These are phyloP conservation scores for Diprion similis DNA, from an alignment of 1,140 invertebrate species.

Conservation along the genomic window DNA sequence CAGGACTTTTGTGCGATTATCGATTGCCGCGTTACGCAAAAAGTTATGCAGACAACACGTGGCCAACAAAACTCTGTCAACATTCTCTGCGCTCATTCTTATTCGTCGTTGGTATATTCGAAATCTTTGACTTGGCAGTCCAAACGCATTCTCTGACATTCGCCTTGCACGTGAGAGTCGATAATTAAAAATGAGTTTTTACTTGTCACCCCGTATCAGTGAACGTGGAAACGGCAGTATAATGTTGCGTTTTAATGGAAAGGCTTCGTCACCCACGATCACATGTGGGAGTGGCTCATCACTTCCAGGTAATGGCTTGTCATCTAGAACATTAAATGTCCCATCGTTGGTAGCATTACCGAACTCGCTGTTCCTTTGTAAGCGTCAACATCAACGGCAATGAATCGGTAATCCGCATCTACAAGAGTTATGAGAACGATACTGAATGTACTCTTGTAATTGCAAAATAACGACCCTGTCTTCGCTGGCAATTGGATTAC, in stretches of 20 bases:
- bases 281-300: constrained; percentile 33
- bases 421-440: constrained; percentile 54
- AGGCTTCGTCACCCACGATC: constrained; percentile 61
- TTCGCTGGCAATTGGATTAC: constrained; percentile 43
- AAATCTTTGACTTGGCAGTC: constrained; percentile 20
- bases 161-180: constrained; percentile 24
- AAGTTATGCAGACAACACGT: constrained; percentile 26
- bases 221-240: constrained; percentile 56
- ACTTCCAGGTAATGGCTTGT: constrained; percentile 36
- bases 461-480: constrained; percentile 54
- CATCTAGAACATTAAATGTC: constrained; percentile 29
- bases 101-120: constrained; percentile 24
- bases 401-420: constrained; percentile 39
- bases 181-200: constrained; percentile 29
- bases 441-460: constrained; percentile 60
- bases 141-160: constrained; percentile 26
- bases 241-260: constrained; percentile 52
- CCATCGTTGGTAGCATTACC: constrained; percentile 13
- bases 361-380: constrained; percentile 23
- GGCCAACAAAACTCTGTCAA: constrained; percentile 16
- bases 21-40: not conserved
- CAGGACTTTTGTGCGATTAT: not conserved
- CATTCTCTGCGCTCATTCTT: constrained; percentile 19
- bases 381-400: constrained; percentile 29
- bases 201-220: constrained; percentile 14